phyloP scores from a whole-genome alignment of 92 coral and sea anemone genomes.

The Siderastrea radians region DNA sequence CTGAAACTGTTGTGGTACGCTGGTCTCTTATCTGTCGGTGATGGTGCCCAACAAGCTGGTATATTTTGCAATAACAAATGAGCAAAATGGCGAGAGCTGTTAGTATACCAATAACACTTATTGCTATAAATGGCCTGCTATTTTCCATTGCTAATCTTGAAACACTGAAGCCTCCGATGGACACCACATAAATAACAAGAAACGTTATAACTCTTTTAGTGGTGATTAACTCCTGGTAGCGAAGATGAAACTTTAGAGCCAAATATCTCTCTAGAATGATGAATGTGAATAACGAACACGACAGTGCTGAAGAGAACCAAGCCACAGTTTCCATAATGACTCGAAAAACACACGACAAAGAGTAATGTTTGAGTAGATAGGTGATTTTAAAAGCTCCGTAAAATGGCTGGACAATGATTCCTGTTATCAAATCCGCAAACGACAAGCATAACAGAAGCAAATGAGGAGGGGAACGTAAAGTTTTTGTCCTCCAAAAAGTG shows the following conservation, averaged over 20 bases:
- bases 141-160: constrained; percentile 50
- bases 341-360: constrained; percentile 39
- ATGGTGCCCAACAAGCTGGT: constrained; percentile 57
- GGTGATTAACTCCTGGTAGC: constrained; percentile 48
- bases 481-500: constrained; percentile 62
- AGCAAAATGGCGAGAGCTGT: not conserved
- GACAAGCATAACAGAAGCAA: constrained; percentile 57
- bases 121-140: not conserved
- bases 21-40: constrained; percentile 43
- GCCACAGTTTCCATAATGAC: constrained; percentile 63
- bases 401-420: constrained; percentile 71
- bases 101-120: no score
- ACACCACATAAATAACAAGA: no score
- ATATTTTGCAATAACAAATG: constrained; percentile 50
- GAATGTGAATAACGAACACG: constrained; percentile 34
- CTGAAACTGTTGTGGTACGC: not conserved
- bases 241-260: constrained; percentile 59
- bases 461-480: constrained; percentile 59
- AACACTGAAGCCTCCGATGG: constrained; percentile 11
- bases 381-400: constrained; percentile 61
- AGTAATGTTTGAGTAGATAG: constrained; percentile 19
- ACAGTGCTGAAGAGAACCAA: constrained; percentile 77
- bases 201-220: not conserved
- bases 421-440: constrained; percentile 66
- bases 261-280: constrained; percentile 69